Evolutionary conservation across 2,888 invertebrate genomes (phyloP).

Genomic region (Megaustenia siamemsis): DNA sequence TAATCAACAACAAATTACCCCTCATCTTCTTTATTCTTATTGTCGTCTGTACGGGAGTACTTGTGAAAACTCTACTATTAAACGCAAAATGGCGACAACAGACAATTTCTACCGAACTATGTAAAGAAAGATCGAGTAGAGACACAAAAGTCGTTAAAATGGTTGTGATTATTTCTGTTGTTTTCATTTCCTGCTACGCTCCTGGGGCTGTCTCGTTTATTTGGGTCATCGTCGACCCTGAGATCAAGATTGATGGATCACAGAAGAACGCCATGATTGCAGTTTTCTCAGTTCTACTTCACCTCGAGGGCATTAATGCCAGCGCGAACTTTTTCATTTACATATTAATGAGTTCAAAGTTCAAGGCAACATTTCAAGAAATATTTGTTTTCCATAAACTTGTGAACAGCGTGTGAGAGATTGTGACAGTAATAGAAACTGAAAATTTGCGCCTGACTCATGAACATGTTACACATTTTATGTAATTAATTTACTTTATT

Average conservation of each 20-base stretch:
- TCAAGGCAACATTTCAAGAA: constrained; percentile 7
- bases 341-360: constrained; percentile 35
- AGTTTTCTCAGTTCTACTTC: not conserved
- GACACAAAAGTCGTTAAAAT: constrained; percentile 34
- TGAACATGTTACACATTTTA: too few relatives aligned
- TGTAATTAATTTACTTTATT: too few relatives aligned
- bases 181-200: constrained; percentile 36
- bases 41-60: not conserved
- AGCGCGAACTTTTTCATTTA: constrained; percentile 36
- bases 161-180: constrained; percentile 25
- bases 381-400: too few relatives aligned
- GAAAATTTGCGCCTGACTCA: too few relatives aligned
- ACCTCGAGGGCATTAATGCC: constrained; percentile 35
- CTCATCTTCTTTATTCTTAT: constrained; percentile 17
- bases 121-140: not conserved
- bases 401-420: not conserved
- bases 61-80: not conserved
- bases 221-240: constrained; percentile 2
- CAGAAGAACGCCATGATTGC: constrained; percentile 1
- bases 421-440: too few relatives aligned
- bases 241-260: not conserved
- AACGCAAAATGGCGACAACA: constrained; percentile 23
- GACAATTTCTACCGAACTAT: not conserved
- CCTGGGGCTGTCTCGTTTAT: constrained; percentile 31
- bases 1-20: constrained; percentile 28